A percentile compares a stretch with the other conserved stretches of the same genome.
phyloP scores from a whole-genome alignment of 2,113 vertebrate species.

The Ciconia boyciana region DNA sequence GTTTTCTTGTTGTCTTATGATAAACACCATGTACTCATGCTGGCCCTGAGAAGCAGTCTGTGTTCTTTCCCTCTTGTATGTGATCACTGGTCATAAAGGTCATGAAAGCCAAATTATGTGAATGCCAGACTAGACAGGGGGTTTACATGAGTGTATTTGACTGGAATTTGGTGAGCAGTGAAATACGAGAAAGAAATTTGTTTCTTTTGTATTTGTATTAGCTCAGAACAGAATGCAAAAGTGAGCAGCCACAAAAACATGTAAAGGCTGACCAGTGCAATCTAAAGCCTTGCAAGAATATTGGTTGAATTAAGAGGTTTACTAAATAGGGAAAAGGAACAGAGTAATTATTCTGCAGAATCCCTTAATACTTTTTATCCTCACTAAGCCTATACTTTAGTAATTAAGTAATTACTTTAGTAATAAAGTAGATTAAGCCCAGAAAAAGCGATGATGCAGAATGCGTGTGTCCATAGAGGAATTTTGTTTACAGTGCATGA shows the following conservation, averaged over 20 bases:
- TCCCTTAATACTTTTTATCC: not conserved
- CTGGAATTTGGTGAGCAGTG: constrained; percentile 8
- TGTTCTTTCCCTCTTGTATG: not conserved
- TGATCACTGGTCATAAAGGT: constrained; percentile 39
- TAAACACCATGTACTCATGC: not conserved
- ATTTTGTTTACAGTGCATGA: not conserved
- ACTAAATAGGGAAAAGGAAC: not conserved
- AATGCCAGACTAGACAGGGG: not conserved
- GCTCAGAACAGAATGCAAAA: not conserved
- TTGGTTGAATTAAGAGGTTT: not conserved
- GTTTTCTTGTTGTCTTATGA: not conserved
- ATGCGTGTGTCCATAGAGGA: not conserved
- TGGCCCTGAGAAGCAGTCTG: not conserved
- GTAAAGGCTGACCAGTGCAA: not conserved
- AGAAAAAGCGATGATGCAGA: not conserved
- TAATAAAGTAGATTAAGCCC: not conserved
- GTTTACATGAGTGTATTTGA: not conserved
- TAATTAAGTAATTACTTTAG: too few species aligned
- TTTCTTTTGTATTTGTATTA: not conserved
- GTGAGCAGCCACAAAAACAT: not conserved
- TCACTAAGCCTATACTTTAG: not conserved
- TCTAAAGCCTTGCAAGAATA: not conserved
- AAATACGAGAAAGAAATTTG: not conserved
- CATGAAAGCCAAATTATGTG: not conserved
- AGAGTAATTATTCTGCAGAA: not conserved